Base-by-base conservation (phyloP, 2,113 vertebrate species). In the Notechis scutatus region DNA sequence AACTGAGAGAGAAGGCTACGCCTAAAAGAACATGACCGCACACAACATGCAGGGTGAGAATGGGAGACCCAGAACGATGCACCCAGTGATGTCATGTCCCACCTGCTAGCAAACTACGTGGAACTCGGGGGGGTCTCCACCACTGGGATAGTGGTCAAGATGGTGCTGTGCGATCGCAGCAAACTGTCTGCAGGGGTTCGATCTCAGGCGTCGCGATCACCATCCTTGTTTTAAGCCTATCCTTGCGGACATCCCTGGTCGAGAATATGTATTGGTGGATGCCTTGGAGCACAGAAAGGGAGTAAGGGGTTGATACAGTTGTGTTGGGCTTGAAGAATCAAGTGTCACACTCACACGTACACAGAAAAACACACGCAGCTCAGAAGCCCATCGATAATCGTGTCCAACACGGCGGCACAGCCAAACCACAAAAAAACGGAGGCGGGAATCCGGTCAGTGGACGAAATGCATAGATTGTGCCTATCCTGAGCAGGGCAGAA, bases 371-470 rank as follows among this genome's bases (percentile, higher is more conserved):
- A 2, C 39, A 10, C 12, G 26, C 7, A 69, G 29, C 64, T 9
- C 34, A 81, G 18, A 8, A 81, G 74, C 74, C 34, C 74, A 3
- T 21, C 18, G 1, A 21, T 81, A 81, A 81, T 21, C 6, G 74
- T 21, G 34, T 21, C 34, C 74, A 9, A 21, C 5, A 5, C 34
- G 9, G 34, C 2, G 2, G 11, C 52, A 24, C 4, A 0, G 39
- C 21, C 21, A 20, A 5, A 26, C 14, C 34, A 42, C 24, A 1
- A 1, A 12, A 47, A 50, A 34, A 11, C 5, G 4, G 59, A 54
- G 42, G 21, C 0, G 24, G 11, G 7, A 12, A 12, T 5, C 5
- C 0, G 7, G 34, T 21, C 1, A 0, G 14, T 23, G 45, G 64
- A 21, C 1, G 3, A 29, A 24, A 69, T 34, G 74, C 93, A 54